These are phyloP conservation scores for Coelopa pilipes DNA, from an alignment of 2,888 invertebrate species.

Conservation along the genomic window DNA sequence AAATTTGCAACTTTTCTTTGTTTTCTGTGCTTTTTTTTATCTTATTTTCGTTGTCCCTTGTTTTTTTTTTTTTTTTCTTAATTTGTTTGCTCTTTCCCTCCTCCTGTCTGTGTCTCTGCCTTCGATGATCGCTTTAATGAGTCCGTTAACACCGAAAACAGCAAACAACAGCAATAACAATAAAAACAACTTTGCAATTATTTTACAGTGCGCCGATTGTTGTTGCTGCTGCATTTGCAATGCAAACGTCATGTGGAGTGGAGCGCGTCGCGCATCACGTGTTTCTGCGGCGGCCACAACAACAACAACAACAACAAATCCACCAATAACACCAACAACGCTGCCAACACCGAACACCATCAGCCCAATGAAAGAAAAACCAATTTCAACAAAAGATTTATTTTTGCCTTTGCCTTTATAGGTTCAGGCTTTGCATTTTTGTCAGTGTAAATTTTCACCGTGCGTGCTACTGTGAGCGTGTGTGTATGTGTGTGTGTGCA, in stretches of 20 bases:
- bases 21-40: too few species aligned
- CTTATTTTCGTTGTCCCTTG: not conserved
- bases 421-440: not conserved
- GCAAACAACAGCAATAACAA: slow-evolving; percentile 10
- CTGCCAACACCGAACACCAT: not conserved
- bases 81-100: not conserved
- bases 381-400: not conserved
- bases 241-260: not conserved
- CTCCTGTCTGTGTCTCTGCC: not conserved
- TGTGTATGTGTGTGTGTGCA: not conserved
- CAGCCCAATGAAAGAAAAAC: not conserved
- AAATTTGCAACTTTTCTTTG: too few species aligned
- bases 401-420: too few species aligned
- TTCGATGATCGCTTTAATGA: slow-evolving; percentile 25
- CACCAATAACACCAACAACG: not conserved
- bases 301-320: not conserved
- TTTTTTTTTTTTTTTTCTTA: not conserved
- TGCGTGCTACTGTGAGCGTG: not conserved
- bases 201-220: slow-evolving; percentile 9
- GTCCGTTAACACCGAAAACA: slow-evolving; percentile 22
- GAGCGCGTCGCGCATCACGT: not conserved
- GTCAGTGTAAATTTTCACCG: not conserved
- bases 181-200: slow-evolving; percentile 15
- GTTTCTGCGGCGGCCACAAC: not conserved
- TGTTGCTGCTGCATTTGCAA: slow-evolving; percentile 1